Conservation (phyloP, 64 coral and sea anemone species). For the Catalaphyllia jardinei region DNA sequence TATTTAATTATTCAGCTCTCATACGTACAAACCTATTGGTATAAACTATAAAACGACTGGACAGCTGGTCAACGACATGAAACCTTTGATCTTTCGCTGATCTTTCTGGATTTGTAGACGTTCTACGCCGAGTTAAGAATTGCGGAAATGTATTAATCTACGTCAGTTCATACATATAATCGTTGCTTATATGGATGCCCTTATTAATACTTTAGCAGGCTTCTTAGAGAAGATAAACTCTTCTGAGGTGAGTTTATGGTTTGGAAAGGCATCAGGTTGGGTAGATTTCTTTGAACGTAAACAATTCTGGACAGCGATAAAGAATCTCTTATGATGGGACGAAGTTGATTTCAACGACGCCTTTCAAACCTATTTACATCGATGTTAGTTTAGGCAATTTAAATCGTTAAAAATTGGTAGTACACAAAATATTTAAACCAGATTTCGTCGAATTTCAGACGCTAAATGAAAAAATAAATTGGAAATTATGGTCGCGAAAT, state of each 20-base stretch:
- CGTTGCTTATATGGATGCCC: background rate
- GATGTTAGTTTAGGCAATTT: background rate
- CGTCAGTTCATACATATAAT: background rate
- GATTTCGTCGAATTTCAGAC: background rate
- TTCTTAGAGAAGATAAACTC: slow-evolving; percentile 32
- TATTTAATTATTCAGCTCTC: slow-evolving; percentile 40
- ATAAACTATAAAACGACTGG: background rate
- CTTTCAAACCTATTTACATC: background rate
- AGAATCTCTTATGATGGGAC: too few relatives aligned
- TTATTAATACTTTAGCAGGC: background rate
- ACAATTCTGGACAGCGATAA: slow-evolving; percentile 7
- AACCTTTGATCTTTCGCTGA: slow-evolving; percentile 3
- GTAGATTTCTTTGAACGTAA: background rate
- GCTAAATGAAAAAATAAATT: background rate
- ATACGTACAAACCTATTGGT: slow-evolving; percentile 7
- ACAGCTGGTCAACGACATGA: slow-evolving; percentile 25
- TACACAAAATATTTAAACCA: background rate
- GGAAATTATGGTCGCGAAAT: background rate
- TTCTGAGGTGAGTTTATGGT: background rate
- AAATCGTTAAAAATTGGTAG: background rate
- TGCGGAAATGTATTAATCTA: background rate
- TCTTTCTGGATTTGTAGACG: background rate
- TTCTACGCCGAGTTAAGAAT: background rate
- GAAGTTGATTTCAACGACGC: background rate
- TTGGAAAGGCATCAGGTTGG: background rate